phyloP scores from a whole-genome alignment of 2,797 vertebrate species.

The Allobates femoralis region DNA sequence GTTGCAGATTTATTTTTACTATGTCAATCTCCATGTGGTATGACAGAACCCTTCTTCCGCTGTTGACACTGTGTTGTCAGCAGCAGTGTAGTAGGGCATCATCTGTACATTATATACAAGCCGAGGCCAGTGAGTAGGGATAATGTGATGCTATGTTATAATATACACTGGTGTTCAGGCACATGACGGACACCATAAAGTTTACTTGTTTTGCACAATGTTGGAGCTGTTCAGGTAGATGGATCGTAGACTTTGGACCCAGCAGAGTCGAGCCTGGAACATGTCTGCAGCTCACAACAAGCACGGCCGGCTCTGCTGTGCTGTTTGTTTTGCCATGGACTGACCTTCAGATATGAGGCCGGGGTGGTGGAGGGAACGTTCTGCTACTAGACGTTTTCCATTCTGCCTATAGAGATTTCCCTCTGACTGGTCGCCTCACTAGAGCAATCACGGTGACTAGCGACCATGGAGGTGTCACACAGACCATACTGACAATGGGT shows the following conservation, averaged over 20 bases:
- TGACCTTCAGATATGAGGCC: conserved; percentile 38
- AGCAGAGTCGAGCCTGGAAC: conserved; percentile 12
- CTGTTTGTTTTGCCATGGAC: conserved; percentile 47
- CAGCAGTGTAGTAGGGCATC: too few relatives aligned
- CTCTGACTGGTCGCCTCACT: too few relatives aligned
- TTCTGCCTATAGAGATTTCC: background rate
- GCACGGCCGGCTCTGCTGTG: conserved; percentile 8
- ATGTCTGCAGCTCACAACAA: conserved; percentile 7
- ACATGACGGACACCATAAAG: background rate
- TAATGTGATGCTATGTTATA: background rate
- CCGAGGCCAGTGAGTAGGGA: background rate
- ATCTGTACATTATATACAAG: background rate
- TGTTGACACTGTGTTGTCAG: too few relatives aligned
- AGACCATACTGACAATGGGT: background rate
- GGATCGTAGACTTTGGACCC: conserved; percentile 56
- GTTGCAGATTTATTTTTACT: too few relatives aligned
- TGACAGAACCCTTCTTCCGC: too few relatives aligned
- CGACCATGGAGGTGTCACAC: background rate
- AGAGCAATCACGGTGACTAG: too few relatives aligned
- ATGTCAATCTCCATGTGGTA: too few relatives aligned
- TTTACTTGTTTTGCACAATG: conserved; percentile 40
- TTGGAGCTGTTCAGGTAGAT: conserved; percentile 1
- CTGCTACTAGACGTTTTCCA: background rate
- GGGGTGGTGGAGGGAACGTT: background rate
- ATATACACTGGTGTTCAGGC: background rate